Percentiles rank a stretch among this genome's conserved stretches.
phyloP scores from a whole-genome alignment of 1,140 invertebrate species.

The Aethina tumida region DNA sequence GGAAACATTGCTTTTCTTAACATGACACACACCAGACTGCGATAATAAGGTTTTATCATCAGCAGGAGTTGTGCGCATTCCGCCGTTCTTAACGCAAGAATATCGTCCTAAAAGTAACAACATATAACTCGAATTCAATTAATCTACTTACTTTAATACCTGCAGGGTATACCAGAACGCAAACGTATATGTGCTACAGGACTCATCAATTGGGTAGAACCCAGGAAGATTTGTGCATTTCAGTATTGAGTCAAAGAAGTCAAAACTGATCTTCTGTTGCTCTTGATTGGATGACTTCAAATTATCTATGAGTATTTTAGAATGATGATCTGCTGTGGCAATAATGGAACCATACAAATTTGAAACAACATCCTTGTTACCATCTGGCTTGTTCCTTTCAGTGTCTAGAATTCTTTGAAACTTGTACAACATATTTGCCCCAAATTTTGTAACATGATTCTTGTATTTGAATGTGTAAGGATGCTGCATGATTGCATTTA shows the following conservation, averaged over 20 bases:
- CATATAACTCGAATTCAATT: constrained; percentile 10
- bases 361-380: constrained; percentile 40
- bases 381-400: constrained; percentile 23
- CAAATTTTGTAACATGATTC: constrained; percentile 25
- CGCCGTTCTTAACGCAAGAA: constrained; percentile 42
- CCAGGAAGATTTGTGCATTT: constrained; percentile 70
- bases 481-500: constrained; percentile 37
- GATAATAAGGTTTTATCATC: constrained; percentile 54
- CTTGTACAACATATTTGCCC: constrained; percentile 31
- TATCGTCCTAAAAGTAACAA: constrained; percentile 46
- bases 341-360: constrained; percentile 54
- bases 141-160: constrained; percentile 41
- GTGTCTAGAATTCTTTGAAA: constrained; percentile 32
- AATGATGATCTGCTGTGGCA: constrained; percentile 53
- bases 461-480: constrained; percentile 28
- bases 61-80: constrained; percentile 39
- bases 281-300: constrained; percentile 36
- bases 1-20: constrained; percentile 55
- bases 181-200: constrained; percentile 70
- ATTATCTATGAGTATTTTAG: constrained; percentile 47
- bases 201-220: constrained; percentile 76
- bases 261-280: constrained; percentile 34
- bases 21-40: constrained; percentile 51
- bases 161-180: constrained; percentile 88
- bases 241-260: constrained; percentile 45